phyloP scores from a whole-genome alignment of 2,888 invertebrate genomes.

The Augochlorella aurata region DNA sequence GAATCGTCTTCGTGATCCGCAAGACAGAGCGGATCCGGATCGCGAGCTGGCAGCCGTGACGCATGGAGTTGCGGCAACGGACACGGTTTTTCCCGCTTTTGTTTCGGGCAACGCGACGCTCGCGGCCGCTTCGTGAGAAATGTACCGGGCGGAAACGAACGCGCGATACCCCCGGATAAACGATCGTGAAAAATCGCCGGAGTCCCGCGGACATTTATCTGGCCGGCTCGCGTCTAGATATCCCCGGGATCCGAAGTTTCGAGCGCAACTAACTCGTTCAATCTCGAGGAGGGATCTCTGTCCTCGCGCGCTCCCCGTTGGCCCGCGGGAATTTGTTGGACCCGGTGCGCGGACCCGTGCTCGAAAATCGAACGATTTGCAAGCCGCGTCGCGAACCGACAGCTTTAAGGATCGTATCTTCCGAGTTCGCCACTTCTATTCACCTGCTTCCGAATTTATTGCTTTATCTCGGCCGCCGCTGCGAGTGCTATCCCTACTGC shows the following conservation, averaged over 20 bases:
- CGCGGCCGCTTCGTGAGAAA: constrained; percentile 25
- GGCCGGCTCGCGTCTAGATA: constrained; percentile 35
- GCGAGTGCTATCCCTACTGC: not conserved
- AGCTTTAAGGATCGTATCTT: constrained; percentile 3
- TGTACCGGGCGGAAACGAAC: constrained; percentile 42
- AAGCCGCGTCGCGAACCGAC: not conserved
- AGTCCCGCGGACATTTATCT: constrained; percentile 49
- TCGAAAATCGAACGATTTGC: constrained; percentile 20
- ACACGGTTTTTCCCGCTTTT: constrained; percentile 4
- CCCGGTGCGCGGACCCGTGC: not conserved
- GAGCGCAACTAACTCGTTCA: constrained; percentile 38
- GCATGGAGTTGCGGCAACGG: constrained; percentile 21
- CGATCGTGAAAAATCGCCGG: constrained; percentile 41
- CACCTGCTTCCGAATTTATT: not conserved
- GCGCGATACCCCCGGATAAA: constrained; percentile 40
- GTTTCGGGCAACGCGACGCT: not conserved
- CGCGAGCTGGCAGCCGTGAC: constrained; percentile 21
- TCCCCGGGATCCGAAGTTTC: constrained; percentile 48
- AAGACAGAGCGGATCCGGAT: constrained; percentile 29
- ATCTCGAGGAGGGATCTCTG: constrained; percentile 39
- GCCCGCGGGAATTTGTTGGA: constrained; percentile 28
- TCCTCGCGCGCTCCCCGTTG: not conserved
- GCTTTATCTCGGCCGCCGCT: not conserved
- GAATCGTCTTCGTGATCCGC: constrained; percentile 32
- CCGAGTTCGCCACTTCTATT: not conserved